Evolutionary conservation across 2,113 vertebrate species (phyloP).

Genomic region (Stercorarius parasiticus): DNA sequence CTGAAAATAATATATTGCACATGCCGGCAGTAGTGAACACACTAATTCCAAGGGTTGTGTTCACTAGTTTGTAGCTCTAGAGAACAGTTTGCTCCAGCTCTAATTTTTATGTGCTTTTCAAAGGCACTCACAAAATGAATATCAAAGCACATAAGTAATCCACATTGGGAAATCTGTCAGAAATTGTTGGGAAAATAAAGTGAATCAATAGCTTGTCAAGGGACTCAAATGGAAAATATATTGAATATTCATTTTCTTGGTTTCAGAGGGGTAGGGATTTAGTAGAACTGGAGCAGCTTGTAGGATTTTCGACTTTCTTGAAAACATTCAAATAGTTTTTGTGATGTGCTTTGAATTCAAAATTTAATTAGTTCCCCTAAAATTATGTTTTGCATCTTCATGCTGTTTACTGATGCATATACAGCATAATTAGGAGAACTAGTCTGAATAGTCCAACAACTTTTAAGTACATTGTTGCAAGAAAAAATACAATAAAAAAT

Average conservation of each 20-base stretch:
- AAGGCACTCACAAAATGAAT: conserved; percentile 77
- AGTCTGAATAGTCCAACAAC: conserved; percentile 24
- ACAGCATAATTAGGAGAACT: conserved; percentile 35
- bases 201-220: conserved; percentile 82
- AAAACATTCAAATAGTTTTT: conserved; percentile 72
- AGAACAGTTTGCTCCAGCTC: background rate
- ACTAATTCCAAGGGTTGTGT: background rate
- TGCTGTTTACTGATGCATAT: conserved; percentile 15
- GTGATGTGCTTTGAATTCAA: conserved; percentile 58
- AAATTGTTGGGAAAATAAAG: conserved; percentile 85
- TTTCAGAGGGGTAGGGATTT: conserved; percentile 78
- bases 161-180: conserved; percentile 78
- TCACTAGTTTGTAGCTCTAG: conserved; percentile 21
- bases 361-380: conserved; percentile 72
- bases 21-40: background rate
- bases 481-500: background rate
- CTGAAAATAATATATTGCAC: background rate
- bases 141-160: conserved; percentile 81
- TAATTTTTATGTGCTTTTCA: conserved; percentile 70
- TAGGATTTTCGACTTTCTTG: conserved; percentile 70
- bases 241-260: conserved; percentile 82
- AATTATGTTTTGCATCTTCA: conserved; percentile 61
- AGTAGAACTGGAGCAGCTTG: conserved; percentile 61
- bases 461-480: conserved; percentile 7
- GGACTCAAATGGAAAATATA: conserved; percentile 74